These are phyloP conservation scores for Julus scandinavius DNA, from an alignment of 2,888 invertebrate genomes.

Conservation along the genomic window DNA sequence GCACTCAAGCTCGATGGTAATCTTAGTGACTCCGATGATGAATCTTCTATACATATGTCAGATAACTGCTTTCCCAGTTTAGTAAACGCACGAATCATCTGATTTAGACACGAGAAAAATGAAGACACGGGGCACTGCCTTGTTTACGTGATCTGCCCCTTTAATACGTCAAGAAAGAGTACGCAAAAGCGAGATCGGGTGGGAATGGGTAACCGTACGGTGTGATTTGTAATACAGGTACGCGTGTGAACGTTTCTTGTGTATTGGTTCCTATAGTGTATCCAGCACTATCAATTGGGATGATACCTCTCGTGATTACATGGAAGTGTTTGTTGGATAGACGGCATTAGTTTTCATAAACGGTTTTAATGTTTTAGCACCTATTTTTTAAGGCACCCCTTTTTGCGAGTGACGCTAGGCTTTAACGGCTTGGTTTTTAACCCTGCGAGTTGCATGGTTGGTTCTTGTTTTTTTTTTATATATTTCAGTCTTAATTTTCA, in stretches of 20 bases:
- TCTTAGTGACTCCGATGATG: too few species aligned
- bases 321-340: constrained; percentile 23
- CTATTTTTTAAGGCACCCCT: neutral
- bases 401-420: neutral
- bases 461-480: neutral
- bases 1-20: neutral
- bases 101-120: neutral
- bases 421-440: neutral
- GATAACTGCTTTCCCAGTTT: neutral
- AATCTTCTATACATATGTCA: neutral
- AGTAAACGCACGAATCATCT: neutral
- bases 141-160: constrained; percentile 38
- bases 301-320: constrained; percentile 2
- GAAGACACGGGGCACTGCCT: constrained; percentile 7
- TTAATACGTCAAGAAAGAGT: constrained; percentile 1
- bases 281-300: constrained; percentile 7
- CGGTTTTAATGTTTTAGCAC: constrained; percentile 30
- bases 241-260: neutral
- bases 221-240: neutral
- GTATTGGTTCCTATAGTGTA: constrained; percentile 38
- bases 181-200: neutral
- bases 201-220: neutral
- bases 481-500: neutral
- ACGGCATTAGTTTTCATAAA: constrained; percentile 29
- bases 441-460: neutral